Percentiles rank a stretch among this genome's conserved stretches.
These are phyloP conservation scores for Polypedilum pembai DNA, from an alignment of 1,140 invertebrate species.

Conservation along the genomic window DNA sequence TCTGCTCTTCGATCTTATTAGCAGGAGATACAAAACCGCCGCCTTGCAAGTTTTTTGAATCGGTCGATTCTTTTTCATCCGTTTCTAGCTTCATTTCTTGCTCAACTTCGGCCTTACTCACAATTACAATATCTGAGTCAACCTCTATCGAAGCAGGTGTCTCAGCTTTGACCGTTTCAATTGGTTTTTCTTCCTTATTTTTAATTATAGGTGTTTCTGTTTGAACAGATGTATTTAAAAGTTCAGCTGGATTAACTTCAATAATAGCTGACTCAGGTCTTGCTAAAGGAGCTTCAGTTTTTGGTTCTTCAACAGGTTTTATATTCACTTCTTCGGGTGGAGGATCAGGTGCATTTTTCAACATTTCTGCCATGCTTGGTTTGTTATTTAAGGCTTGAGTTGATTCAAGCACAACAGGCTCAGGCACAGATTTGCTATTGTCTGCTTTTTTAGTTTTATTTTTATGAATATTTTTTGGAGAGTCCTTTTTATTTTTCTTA, in stretches of 20 bases:
- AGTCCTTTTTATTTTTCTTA: neutral
- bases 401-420: neutral
- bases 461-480: neutral
- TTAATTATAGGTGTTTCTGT: neutral
- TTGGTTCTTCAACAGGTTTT: neutral
- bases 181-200: neutral
- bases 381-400: neutral
- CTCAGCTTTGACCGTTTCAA: no score
- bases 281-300: neutral
- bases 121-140: neutral
- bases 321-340: neutral
- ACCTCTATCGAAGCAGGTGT: neutral
- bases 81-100: neutral
- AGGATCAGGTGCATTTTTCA: conserved; percentile 20
- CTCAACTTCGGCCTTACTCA: neutral
- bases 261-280: neutral
- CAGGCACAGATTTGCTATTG: neutral
- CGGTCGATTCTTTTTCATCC: neutral
- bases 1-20: neutral
- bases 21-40: conserved; percentile 24
- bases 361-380: conserved; percentile 13
- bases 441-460: neutral
- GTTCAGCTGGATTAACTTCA: neutral
- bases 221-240: neutral
- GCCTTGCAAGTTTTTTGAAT: conserved; percentile 24